Conservation (phyloP, 2,888 invertebrate species). For the Rhabditophanes sp. region DNA sequence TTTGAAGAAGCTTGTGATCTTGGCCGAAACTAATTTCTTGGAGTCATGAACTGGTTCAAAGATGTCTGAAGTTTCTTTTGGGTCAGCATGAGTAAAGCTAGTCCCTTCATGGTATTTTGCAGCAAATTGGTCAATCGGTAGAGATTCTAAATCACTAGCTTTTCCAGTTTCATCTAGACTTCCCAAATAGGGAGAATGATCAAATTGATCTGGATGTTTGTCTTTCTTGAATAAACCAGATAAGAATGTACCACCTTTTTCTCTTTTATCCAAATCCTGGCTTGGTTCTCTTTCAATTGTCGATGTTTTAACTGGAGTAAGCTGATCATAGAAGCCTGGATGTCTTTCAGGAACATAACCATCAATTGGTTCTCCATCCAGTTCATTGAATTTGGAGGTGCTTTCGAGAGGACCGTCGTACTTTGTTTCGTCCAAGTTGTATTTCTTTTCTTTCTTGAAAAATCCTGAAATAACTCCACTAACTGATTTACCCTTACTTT, state of each 20-base stretch:
- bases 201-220: too few relatives aligned
- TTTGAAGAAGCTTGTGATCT: conserved; percentile 10
- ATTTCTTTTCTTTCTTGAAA: conserved; percentile 10
- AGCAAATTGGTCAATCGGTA: too few relatives aligned
- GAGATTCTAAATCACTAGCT: too few relatives aligned
- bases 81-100: conserved; percentile 5
- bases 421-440: conserved; percentile 9
- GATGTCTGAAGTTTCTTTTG: neutral
- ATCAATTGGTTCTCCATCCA: conserved; percentile 13
- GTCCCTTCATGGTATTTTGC: conserved; percentile 10
- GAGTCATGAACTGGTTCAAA: conserved; percentile 11
- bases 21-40: conserved; percentile 8
- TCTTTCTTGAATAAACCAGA: too few relatives aligned
- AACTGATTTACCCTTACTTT: too few relatives aligned
- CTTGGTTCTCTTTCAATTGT: too few relatives aligned
- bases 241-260: too few relatives aligned
- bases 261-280: too few relatives aligned
- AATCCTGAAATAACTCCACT: neutral
- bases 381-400: conserved; percentile 5
- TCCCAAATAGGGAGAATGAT: too few relatives aligned
- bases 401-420: conserved; percentile 1
- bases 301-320: too few relatives aligned
- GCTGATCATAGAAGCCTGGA: conserved; percentile 8
- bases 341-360: conserved; percentile 11
- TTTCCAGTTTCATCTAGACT: too few relatives aligned